A percentile compares a stretch with the other conserved stretches of the same genome.
Conservation (phyloP, 2,797 vertebrate species). For the Peromyscus nudipes region DNA sequence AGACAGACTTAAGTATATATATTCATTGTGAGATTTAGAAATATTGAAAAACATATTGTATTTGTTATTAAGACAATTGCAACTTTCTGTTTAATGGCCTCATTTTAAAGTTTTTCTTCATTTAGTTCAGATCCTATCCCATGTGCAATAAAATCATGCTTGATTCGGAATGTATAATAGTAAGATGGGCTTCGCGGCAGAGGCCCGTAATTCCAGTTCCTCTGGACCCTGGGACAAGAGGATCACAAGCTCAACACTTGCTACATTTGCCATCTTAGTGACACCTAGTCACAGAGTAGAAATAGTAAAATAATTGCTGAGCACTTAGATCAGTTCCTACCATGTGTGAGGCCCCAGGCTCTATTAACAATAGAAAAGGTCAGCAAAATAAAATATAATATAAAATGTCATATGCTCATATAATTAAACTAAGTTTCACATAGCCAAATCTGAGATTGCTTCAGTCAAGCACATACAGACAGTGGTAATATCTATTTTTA, state of each 20-base stretch:
- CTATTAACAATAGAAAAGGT: background rate
- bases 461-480: slow-evolving; percentile 42
- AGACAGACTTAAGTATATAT: background rate
- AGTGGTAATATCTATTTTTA: slow-evolving; percentile 36
- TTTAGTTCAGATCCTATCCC: background rate
- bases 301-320: background rate
- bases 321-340: background rate
- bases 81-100: background rate
- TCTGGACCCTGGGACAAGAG: background rate
- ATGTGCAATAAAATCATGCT: slow-evolving; percentile 16
- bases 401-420: background rate
- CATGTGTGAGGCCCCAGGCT: background rate
- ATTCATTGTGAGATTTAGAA: background rate
- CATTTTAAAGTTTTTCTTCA: slow-evolving; percentile 19
- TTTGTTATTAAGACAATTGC: background rate
- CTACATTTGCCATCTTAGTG: background rate
- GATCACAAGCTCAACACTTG: background rate
- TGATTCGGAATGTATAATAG: background rate
- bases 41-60: background rate
- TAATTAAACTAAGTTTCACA: slow-evolving; percentile 63
- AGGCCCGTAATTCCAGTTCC: background rate
- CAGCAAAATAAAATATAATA: background rate
- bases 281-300: background rate
- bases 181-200: background rate
- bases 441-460: slow-evolving; percentile 51